Conservation (phyloP, 2,113 vertebrate species). For the Macquaria australasica region DNA sequence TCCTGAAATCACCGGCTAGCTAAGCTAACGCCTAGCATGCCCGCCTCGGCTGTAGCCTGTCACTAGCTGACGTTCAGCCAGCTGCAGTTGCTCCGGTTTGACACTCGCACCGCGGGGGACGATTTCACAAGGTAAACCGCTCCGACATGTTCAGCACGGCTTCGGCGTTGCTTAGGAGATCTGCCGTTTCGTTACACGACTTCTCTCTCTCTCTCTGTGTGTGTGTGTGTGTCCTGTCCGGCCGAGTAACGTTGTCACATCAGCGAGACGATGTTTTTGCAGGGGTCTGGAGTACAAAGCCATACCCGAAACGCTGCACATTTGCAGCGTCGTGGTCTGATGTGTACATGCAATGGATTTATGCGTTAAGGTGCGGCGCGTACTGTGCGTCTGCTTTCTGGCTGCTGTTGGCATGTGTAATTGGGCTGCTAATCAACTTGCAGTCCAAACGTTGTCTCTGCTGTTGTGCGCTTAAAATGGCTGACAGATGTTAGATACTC, state of each 20-base stretch:
- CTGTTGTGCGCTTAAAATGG: conserved; percentile 86
- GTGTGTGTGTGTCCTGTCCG: conserved; percentile 66
- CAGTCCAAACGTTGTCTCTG: conserved; percentile 72
- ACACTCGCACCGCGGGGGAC: conserved; percentile 60
- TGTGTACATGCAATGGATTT: conserved; percentile 47
- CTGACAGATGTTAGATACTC: conserved; percentile 84
- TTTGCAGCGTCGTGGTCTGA: conserved; percentile 41
- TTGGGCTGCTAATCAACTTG: conserved; percentile 79
- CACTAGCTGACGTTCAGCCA: conserved; percentile 76
- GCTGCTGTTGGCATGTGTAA: conserved; percentile 69
- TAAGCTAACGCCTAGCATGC: conserved; percentile 81
- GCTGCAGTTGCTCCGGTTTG: conserved; percentile 60
- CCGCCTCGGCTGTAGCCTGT: conserved; percentile 75
- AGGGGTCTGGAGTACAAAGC: conserved; percentile 67
- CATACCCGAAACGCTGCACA: conserved; percentile 42
- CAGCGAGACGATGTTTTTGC: conserved; percentile 61
- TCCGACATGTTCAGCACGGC: conserved; percentile 16
- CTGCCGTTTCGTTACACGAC: conserved; percentile 37
- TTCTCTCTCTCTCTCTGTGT: too few relatives aligned
- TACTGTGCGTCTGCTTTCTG: conserved; percentile 46
- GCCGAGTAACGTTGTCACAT: conserved; percentile 71
- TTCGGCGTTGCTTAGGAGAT: conserved; percentile 11
- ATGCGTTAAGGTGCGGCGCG: conserved; percentile 50
- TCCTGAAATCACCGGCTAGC: conserved; percentile 81
- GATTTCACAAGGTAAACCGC: conserved; percentile 67